These are phyloP conservation scores for Anoplolepis gracilipes DNA, from an alignment of 1,140 invertebrate species.

Conservation along the genomic window DNA sequence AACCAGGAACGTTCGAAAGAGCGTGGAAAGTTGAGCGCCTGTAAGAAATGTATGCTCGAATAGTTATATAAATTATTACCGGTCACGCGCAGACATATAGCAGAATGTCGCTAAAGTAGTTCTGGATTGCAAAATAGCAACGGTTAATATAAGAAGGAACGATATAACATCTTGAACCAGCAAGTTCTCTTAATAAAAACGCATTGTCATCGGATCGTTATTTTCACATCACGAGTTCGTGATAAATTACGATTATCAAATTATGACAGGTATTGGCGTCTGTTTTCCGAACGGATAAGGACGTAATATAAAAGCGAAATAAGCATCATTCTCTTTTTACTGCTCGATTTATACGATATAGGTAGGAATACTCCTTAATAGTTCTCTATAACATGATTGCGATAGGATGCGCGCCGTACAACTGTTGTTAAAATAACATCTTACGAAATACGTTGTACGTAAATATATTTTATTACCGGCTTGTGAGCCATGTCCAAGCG, in stretches of 20 bases:
- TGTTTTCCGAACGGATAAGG: neutral
- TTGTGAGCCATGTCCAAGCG: neutral
- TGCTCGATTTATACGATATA: neutral
- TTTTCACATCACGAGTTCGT: neutral
- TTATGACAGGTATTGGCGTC: neutral
- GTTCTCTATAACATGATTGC: neutral
- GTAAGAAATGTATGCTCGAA: slow-evolving; percentile 39
- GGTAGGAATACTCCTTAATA: neutral
- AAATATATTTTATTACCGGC: slow-evolving; percentile 20
- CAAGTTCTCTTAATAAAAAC: neutral
- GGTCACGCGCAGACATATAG: slow-evolving; percentile 24
- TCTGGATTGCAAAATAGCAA: slow-evolving; percentile 25
- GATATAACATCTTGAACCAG: neutral
- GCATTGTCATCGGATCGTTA: neutral
- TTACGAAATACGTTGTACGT: neutral
- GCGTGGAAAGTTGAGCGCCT: slow-evolving; percentile 50
- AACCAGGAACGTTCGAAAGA: slow-evolving; percentile 42
- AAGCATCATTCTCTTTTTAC: neutral
- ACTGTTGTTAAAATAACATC: slow-evolving; percentile 15
- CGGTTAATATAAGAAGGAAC: neutral
- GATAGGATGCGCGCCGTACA: neutral
- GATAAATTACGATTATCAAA: neutral
- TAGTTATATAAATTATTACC: slow-evolving; percentile 54
- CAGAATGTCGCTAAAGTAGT: slow-evolving; percentile 24
- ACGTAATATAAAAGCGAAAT: neutral